Evolutionary conservation across 2,888 invertebrate genomes (phyloP).

Genomic region (Diloba caeruleocephala): DNA sequence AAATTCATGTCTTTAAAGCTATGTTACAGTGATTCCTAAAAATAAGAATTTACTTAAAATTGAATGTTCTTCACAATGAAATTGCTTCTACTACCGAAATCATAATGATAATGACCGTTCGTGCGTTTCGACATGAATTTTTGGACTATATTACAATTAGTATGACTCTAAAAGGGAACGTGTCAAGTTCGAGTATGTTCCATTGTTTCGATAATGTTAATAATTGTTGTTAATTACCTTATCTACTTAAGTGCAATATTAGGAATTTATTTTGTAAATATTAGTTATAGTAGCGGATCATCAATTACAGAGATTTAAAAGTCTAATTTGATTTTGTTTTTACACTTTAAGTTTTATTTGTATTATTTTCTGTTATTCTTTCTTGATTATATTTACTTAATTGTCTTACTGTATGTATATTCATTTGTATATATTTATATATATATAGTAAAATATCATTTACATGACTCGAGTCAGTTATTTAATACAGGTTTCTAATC

Average conservation of each 20-base stretch:
- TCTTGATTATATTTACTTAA: too few species aligned
- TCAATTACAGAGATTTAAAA: constrained; percentile 66
- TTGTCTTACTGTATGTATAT: too few species aligned
- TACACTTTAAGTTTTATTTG: neutral
- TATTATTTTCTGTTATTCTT: neutral
- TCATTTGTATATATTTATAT: too few species aligned
- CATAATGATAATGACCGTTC: constrained; percentile 39
- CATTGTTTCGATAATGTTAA: constrained; percentile 66
- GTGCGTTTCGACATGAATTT: constrained; percentile 25
- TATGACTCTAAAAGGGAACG: constrained; percentile 37
- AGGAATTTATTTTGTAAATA: constrained; percentile 86
- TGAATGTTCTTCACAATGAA: constrained; percentile 39
- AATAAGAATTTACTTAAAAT: too few species aligned
- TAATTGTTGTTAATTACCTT: constrained; percentile 82
- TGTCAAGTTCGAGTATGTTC: constrained; percentile 53
- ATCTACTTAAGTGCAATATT: constrained; percentile 87
- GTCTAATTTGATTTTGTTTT: constrained; percentile 46
- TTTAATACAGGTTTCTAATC: too few species aligned
- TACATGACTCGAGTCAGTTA: too few species aligned
- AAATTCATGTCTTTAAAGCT: constrained; percentile 35
- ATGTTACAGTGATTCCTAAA: constrained; percentile 32
- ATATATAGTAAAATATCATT: too few species aligned
- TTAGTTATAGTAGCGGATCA: constrained; percentile 70
- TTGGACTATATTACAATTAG: constrained; percentile 37
- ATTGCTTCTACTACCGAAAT: constrained; percentile 29